Evolutionary conservation across 2,797 vertebrate species (phyloP).

Genomic region (Sebastes trivittatus): DNA sequence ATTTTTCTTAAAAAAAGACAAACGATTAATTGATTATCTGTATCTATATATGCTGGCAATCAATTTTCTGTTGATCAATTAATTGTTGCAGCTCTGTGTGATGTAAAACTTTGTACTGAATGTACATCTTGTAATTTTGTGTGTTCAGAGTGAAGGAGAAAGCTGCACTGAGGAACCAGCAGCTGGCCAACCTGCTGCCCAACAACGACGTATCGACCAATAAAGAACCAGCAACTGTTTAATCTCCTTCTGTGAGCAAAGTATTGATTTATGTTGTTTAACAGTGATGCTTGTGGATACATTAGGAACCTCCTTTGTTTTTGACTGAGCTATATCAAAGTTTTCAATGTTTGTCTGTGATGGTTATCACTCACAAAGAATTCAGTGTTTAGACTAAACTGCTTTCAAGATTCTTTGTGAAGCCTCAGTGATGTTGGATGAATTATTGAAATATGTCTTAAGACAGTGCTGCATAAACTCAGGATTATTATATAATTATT

Average conservation of each 20-base stretch:
- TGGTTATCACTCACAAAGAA: background rate
- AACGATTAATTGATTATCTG: no score
- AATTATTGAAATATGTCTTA: background rate
- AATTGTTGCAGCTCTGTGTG: background rate
- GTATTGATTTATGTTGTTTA: background rate
- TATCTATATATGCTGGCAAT: no score
- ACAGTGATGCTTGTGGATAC: background rate
- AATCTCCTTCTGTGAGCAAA: background rate
- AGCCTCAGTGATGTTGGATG: background rate
- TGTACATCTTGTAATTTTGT: background rate
- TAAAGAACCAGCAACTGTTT: constrained; percentile 49
- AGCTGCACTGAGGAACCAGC: constrained; percentile 10
- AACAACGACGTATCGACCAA: constrained; percentile 6
- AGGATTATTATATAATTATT: background rate
- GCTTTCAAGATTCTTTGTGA: background rate
- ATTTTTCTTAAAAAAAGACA: no score
- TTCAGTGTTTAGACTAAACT: background rate
- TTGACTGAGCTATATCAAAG: background rate
- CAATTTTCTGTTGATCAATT: background rate
- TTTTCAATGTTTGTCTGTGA: background rate
- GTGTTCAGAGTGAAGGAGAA: constrained; percentile 51
- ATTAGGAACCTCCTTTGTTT: background rate
- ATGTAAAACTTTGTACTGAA: background rate
- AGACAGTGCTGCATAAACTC: background rate
- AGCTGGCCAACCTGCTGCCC: constrained; percentile 55